These are phyloP conservation scores for Phania funesta DNA, from an alignment of 2,888 invertebrate species.

Conservation along the genomic window DNA sequence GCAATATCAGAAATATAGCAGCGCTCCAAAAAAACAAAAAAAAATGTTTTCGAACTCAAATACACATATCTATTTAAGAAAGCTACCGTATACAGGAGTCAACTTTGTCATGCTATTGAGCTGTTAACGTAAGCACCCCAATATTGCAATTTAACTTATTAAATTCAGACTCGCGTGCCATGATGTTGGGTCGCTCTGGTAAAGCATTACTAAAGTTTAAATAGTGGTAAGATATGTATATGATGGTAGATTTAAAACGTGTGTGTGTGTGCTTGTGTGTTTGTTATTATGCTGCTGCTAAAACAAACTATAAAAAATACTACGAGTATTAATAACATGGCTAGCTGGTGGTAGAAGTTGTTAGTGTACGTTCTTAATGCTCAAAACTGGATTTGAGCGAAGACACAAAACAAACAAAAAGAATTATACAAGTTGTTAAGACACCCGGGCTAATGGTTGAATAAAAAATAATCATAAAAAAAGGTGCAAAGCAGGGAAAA, in stretches of 20 bases:
- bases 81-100: no score
- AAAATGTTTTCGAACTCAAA: no score
- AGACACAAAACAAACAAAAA: constrained; percentile 17
- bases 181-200: neutral
- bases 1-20: no score
- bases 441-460: constrained; percentile 42
- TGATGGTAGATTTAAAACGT: constrained; percentile 21
- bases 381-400: constrained; percentile 66
- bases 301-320: neutral
- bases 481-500: constrained; percentile 30
- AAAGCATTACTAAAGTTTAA: constrained; percentile 5
- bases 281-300: constrained; percentile 17
- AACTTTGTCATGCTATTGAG: no score
- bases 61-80: no score
- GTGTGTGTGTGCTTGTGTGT: constrained; percentile 45
- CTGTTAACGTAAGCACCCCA: no score
- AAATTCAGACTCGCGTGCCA: neutral
- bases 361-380: constrained; percentile 55
- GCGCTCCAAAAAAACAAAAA: no score
- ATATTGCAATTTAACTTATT: neutral
- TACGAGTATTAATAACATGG: constrained; percentile 47
- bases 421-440: constrained; percentile 25
- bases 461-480: constrained; percentile 4
- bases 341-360: constrained; percentile 52
- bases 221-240: constrained; percentile 25